Evolutionary conservation across 2,797 vertebrate species (phyloP), one percentile per base, ranked within the genome.

Genomic region (Streptopelia turtur): DNA sequence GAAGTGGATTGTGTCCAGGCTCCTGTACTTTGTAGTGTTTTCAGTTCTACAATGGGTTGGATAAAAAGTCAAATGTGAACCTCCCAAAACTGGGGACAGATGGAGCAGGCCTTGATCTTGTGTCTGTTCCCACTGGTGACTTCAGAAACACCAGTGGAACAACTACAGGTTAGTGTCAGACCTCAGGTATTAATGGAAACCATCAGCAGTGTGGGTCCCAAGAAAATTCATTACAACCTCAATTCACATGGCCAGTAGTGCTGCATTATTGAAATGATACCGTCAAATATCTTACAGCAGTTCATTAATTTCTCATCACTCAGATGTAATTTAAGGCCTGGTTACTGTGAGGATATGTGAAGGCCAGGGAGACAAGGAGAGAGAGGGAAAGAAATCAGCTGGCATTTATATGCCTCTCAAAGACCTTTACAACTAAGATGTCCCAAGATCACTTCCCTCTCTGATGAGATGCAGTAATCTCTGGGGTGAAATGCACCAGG

Each of bases 291-390:
- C 70, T 90, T 56, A 59, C 28, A 82, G 72, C 55, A 83, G 63
- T 63, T 93, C 74, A 90, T 88, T 94, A 85, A 96, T 90, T 94
- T 93, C 66, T 95, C 35, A 66, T 86, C 24, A 60, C 31, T 91
- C 9, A 4, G 22, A 33, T 30, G 78, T 72, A 92, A 83, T 68
- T 60, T 52, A 64, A 93, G 57, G 56, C 70, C 30, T 25, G 33
- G 70, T 87, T 91, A 79, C 55, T 11, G 8, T 56, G 61, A 91
- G 65, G 27, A 20, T 75, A 49, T 6, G 28, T n/a, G 27, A 91
- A 88, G 61, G 7, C 33, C 31, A 52, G 30, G 39, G 56, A 68
- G 55, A 75, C 30, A 70, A 13, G 35, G 37, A 57, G 59, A 56
- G 57, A 79, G 23, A 70, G 15, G 41, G 71, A 69, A 75, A 71